Evolutionary conservation across 1,140 invertebrate species (phyloP).

Genomic region (Drosophila aff.): DNA sequence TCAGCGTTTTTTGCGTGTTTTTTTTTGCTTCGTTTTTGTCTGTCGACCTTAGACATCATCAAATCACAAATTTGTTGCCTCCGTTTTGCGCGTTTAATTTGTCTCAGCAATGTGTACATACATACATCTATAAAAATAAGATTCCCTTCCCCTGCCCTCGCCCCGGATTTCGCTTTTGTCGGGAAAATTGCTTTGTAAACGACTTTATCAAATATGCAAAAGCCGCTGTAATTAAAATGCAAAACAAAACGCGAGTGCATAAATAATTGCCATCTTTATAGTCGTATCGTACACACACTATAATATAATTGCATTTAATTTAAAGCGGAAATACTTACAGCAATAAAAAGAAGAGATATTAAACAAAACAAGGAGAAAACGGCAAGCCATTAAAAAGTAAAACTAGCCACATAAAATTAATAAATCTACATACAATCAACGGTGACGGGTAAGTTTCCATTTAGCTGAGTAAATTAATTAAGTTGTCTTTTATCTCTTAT

Average conservation of each 20-base stretch:
- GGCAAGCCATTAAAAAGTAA: slow-evolving; percentile 38
- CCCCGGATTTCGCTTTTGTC: slow-evolving; percentile 8
- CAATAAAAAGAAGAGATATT: slow-evolving; percentile 41
- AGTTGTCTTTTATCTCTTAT: slow-evolving; percentile 34
- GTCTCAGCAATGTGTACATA: slow-evolving; percentile 1
- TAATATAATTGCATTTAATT: slow-evolving; percentile 72
- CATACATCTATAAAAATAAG: slow-evolving; percentile 6
- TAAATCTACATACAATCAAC: slow-evolving; percentile 36
- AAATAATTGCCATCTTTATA: slow-evolving; percentile 56
- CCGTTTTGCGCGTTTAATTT: slow-evolving; percentile 44
- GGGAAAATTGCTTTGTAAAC: slow-evolving; percentile 40
- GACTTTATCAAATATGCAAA: slow-evolving; percentile 60
- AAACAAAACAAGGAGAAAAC: slow-evolving; percentile 43
- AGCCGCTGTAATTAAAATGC: slow-evolving; percentile 41
- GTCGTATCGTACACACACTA: slow-evolving; percentile 22
- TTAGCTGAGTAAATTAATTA: slow-evolving; percentile 49
- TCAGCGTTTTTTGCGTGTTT: slow-evolving; percentile 25
- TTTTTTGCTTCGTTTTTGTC: slow-evolving; percentile 8
- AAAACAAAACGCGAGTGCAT: slow-evolving; percentile 72
- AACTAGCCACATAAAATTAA: slow-evolving; percentile 28
- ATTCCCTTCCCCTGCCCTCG: slow-evolving; percentile 26
- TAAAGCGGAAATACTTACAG: slow-evolving; percentile 68
- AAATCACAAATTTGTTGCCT: slow-evolving; percentile 35
- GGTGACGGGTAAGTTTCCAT: slow-evolving; percentile 53
- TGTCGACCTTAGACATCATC: slow-evolving; percentile 45